Base-by-base conservation (phyloP, 1,140 invertebrate species). In the Antheraea pernyi region DNA sequence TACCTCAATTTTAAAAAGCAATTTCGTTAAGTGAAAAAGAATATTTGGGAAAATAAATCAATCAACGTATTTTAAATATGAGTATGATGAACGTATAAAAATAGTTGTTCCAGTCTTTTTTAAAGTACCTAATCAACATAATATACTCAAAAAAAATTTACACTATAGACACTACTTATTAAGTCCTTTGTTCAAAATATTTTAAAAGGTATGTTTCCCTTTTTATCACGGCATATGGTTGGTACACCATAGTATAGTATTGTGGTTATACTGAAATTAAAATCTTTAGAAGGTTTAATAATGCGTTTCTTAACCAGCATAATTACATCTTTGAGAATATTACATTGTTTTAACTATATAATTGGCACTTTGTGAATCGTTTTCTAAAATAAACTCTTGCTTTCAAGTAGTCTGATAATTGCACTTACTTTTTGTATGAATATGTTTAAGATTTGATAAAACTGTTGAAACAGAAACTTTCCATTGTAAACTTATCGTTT, bases 401-500 rank as follows among this genome's bases (percentile, higher is more conserved):
- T 16, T 53, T 53, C 46, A 53, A 42, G 39, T 42, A 42, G 11
- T 11, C 11, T 42, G 7, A 11, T 42, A 42, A 42, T 42, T 42
- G 11, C 4, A 66, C 69, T 67, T 71, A 61, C 68, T 71, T 74
- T 30, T 68, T 42, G 36, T 62, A 65, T 37, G 11, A 8, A 42
- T 42, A 5, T 48, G 13, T 13, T 3, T 7, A 11, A 48, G 11
- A 69, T 16, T 65, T 22, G 39, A 69, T 65, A 39, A 39, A 39
- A 39, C 5, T 39, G 5, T 39, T 39, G 9, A 39, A 39, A 39
- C 37, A 39, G 9, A 5, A 39, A 6, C 37, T 39, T 6, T 39
- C 9, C 5, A 5, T 9, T 39, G 5, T 39, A 6, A 39, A 39
- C 5, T 39, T 39, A 39, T n/a, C n/a, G n/a, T n/a, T n/a, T n/a